Base-by-base conservation (phyloP, 92 coral and sea anemone species). In the Scolanthus callimorphus region DNA sequence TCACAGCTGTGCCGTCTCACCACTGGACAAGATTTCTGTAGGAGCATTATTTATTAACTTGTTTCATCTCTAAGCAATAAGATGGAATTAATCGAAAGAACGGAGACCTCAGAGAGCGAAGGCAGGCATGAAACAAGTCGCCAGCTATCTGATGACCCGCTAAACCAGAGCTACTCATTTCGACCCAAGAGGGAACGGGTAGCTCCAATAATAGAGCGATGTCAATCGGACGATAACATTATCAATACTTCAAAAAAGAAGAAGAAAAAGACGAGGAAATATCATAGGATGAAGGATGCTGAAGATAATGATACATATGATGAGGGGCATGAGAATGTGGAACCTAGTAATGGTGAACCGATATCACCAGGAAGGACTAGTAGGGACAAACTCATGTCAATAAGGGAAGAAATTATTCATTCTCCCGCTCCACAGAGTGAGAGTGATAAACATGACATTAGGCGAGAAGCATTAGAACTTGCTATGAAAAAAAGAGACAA, bases 401-500 rank as follows among this genome's bases (percentile, higher is more conserved):
- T 31, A 2, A 45, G 51, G 48, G 44, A 27, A 28, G 53, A 27
- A 11, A n/a, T n/a, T n/a, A 20, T 61, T 31, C 44, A 51, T 29
- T 21, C 44, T 23, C 21, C 19, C 4, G 24, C 26, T 38, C 49
- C 29, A 21, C 11, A 46, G 15, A 38, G 31, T 43, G 31, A 20
- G 29, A 61, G 55, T 60, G 39, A 37, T 25, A 63, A 84, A 63
- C 70, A 69, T 24, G 97, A 91, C 63, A 53, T 80, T 31, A 76
- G 97, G 55, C 73, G 86, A 71, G 79, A 81, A 39, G 96, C 97
- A 28, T 52, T 91, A 31, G 83, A 83, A 20, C 79, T 79, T 23
- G 97, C 91, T 19, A 55, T 87, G 24, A 79, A 67, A 9, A 67
- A 60, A 44, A 25, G 57, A 50, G 62, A 55, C 6, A 70, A 77